Base-by-base conservation (phyloP, 1,140 invertebrate genomes). In the Drusus annulatus region DNA sequence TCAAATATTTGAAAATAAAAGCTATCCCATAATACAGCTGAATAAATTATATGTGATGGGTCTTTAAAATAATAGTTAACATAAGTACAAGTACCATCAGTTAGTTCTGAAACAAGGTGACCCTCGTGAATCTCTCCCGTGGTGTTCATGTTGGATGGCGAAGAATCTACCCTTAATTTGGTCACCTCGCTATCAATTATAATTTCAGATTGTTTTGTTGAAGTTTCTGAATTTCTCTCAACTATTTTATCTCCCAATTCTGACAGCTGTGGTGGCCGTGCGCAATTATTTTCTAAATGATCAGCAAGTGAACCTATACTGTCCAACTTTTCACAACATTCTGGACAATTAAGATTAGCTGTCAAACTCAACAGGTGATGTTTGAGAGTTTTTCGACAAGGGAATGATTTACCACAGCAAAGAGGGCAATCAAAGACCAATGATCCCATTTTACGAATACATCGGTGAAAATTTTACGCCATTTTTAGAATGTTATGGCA, bases 361-460 rank as follows among this genome's bases (percentile, higher is more conserved):
- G 90, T 88, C 84, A 93, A 88, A 79, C 88, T 90, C 16, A 91
- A 84, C 79, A 94, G 88, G 86, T 94, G 93, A 80, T 91, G 89
- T 84, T 91, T 89, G 58, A 94, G 87, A 60, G 88, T 87, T 83
- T 91, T 85, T 62, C 89, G 90, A 81, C 89, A 91, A 76, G 87
- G 85, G 86, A 94, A 94, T 71, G 87, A 90, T 85, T 91, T 89
- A 62, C 90, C 90, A 83, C 93, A 94, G 84, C 93, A 94, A 86
- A 93, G 89, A 5, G 93, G 92, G 82, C 93, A 94, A 76, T 89
- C 86, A 17, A 93, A 85, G 78, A 85, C 85, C 81, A 88, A 81
- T 25, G 90, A 90, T 85, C 89, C 90, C 91, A 92, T 92, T 85
- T 83, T 86, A 74, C 58, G 81, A 16, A 36, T 63, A 69, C 76